A percentile compares a stretch with the other conserved stretches of the same genome.
These are phyloP conservation scores for Sarcophaga rosellei DNA, from an alignment of 2,888 invertebrate genomes.

Conservation along the genomic window DNA sequence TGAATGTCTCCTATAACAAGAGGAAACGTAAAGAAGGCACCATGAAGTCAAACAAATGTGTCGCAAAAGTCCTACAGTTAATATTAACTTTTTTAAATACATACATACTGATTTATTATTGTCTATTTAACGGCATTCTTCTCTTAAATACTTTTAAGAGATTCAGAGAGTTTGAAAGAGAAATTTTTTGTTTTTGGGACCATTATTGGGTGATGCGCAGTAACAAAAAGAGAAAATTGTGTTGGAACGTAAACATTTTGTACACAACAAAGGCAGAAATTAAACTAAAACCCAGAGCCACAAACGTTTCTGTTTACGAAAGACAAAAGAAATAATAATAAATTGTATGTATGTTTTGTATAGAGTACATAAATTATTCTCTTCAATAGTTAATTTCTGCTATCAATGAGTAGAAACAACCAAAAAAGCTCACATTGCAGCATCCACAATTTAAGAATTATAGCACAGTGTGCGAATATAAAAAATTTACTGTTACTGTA, in stretches of 20 bases:
- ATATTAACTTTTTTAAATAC: not conserved
- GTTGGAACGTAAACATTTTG: not conserved
- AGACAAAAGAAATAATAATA: not conserved
- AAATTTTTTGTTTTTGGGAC: not conserved
- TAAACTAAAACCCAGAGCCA: not conserved
- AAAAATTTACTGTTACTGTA: not conserved
- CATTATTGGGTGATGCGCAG: constrained; percentile 16
- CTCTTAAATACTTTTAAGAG: not conserved
- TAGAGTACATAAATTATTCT: not conserved
- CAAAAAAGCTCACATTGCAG: constrained; percentile 18
- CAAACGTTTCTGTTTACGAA: not conserved
- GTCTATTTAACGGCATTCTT: not conserved
- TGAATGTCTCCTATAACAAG: not conserved
- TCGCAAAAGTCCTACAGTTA: constrained; percentile 11
- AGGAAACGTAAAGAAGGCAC: not conserved
- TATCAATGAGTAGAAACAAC: not conserved
- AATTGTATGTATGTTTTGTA: not conserved
- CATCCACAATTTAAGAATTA: constrained; percentile 25
- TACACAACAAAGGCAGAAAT: not conserved
- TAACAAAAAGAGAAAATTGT: constrained; percentile 20
- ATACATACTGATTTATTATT: not conserved
- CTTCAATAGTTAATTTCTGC: not conserved
- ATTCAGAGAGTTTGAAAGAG: not conserved
- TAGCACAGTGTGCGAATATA: not conserved
- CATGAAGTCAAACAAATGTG: constrained; percentile 10